Base-by-base conservation (phyloP, 2,888 invertebrate genomes). In the Cybosia mesomella region DNA sequence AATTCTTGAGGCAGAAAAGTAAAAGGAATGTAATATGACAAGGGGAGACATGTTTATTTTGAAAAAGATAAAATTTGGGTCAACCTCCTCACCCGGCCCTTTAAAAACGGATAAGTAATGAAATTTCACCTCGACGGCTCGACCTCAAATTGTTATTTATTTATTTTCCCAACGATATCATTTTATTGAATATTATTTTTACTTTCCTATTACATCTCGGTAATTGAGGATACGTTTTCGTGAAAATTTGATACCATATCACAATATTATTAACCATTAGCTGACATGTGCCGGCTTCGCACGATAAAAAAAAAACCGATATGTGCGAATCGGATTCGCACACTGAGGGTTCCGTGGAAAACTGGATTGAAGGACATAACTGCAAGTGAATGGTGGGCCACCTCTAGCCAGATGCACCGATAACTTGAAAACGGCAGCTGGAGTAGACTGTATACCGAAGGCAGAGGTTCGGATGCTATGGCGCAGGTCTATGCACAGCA, bases 11-110 rank as follows among this genome's bases (percentile, higher is more conserved):
- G 59, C 65, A 61, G 34, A 58, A 77, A 74, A 75, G 70, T 72
- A 71, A 60, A 58, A 53, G 64, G 66, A 70, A 81, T 68, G 57
- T 79, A 77, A 81, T 79, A 79, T 74, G 79, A 73, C 53, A 71
- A 75, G 55, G 72, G 58, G 75, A 81, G 73, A 73, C 70, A 64
- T 79, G 77, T 81, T 81, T 78, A 75, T 73, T 74, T 78, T 75
- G 77, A 71, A 75, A 82, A 76, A 81, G 76, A 82, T 75, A 78
- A 77, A 83, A 83, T 83, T 78, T 72, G 77, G 83, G 83, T 83
- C 83, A 83, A 75, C 75, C 69, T 74, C 70, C 74, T 77, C 80
- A 76, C 75, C 78, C 76, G 66, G 79, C 75, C 74, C 73, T 77
- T 67, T 70, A 74, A 83, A 79, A 77, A 73, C 58, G 83, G 81